Conservation (phyloP, 2,888 invertebrate genomes). For the Koerneria pararmatus region DNA sequence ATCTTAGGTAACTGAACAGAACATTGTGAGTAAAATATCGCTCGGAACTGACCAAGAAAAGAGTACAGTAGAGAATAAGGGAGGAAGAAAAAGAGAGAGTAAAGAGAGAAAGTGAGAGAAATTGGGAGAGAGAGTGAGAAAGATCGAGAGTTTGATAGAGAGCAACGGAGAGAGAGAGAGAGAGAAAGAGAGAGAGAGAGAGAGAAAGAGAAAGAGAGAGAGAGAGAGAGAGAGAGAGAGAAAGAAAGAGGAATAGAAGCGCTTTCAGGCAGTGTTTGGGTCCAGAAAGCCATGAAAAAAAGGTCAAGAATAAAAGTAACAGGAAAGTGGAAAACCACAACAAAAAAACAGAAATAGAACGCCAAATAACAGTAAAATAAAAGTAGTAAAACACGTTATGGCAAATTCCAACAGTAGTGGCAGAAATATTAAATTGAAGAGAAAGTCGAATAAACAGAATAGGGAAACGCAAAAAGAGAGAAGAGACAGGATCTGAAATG, state of each 20-base stretch:
- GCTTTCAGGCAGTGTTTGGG: not conserved
- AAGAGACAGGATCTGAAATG: not conserved
- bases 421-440: not conserved
- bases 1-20: too few species aligned
- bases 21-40: too few species aligned
- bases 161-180: not conserved
- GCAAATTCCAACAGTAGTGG: too few species aligned
- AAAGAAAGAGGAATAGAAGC: not conserved
- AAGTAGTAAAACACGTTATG: too few species aligned
- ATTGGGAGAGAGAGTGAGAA: not conserved
- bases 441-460: too few species aligned
- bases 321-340: too few species aligned
- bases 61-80: not conserved
- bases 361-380: too few species aligned
- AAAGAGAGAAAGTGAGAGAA: not conserved
- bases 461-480: slow-evolving; percentile 7
- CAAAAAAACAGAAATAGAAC: too few species aligned
- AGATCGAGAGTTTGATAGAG: not conserved
- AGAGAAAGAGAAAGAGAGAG: not conserved
- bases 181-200: not conserved
- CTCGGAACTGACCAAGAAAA: too few species aligned
- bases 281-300: too few species aligned
- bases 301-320: too few species aligned
- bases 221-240: slow-evolving; percentile 3
- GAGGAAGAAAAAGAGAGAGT: not conserved